These are phyloP conservation scores for Anguilla megastoma DNA, from an alignment of 2,797 vertebrate species.

Conservation along the genomic window DNA sequence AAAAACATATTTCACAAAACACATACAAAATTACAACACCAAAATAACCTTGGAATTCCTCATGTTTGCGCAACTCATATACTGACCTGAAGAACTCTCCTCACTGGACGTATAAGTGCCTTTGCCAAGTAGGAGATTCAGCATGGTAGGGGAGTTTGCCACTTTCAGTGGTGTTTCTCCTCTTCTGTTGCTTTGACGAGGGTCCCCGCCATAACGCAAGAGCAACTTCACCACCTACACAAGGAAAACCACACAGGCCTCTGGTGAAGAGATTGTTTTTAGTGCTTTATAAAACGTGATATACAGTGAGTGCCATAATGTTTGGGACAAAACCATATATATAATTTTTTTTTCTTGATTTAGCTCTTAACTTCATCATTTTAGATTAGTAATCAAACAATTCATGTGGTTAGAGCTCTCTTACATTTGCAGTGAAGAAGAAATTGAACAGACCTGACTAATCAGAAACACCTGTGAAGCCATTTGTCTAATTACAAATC, in stretches of 20 bases:
- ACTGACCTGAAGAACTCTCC: slow-evolving; percentile 95
- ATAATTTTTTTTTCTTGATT: too few relatives aligned
- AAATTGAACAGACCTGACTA: too few relatives aligned
- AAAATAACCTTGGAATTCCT: not conserved
- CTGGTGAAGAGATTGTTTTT: not conserved
- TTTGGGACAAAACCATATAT: too few relatives aligned
- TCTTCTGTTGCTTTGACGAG: slow-evolving; percentile 97
- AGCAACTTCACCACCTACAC: slow-evolving; percentile 94
- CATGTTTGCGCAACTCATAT: not conserved
- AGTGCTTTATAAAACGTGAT: not conserved
- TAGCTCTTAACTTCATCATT: too few relatives aligned
- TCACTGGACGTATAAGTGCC: slow-evolving; percentile 97
- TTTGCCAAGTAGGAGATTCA: slow-evolving; percentile 95
- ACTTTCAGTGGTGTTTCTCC: slow-evolving; percentile 96
- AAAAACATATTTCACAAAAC: not conserved
- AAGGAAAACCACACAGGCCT: slow-evolving; percentile 33
- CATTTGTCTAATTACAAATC: too few relatives aligned
- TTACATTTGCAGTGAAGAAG: too few relatives aligned
- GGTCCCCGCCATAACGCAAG: slow-evolving; percentile 94
- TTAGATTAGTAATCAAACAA: too few relatives aligned
- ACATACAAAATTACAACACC: not conserved
- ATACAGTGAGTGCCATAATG: not conserved
- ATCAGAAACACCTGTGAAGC: too few relatives aligned
- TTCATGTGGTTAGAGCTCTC: too few relatives aligned
- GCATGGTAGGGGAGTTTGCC: slow-evolving; percentile 95